phyloP scores from a whole-genome alignment of 2,797 vertebrate genomes.

The Mergus octosetaceus region DNA sequence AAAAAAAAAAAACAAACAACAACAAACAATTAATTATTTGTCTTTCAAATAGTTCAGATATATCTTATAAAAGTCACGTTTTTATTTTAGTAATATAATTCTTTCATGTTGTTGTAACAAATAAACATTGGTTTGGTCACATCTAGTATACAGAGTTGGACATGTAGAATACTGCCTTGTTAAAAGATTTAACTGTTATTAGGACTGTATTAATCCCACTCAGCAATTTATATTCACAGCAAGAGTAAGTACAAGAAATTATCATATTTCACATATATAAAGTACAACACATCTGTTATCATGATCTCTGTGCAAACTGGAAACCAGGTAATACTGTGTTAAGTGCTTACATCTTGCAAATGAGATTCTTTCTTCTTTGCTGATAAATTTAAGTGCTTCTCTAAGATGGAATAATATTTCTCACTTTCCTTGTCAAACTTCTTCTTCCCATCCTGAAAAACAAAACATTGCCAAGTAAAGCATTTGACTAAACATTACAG shows the following conservation, averaged over 20 bases:
- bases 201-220: neutral
- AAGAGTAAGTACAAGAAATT: neutral
- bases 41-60: neutral
- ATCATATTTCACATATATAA: neutral
- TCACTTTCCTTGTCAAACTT: constrained; percentile 99
- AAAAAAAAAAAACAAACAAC: neutral
- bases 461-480: constrained; percentile 31
- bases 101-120: neutral
- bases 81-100: neutral
- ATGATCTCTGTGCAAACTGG: neutral
- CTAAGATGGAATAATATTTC: constrained; percentile 94
- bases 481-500: constrained; percentile 4
- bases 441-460: constrained; percentile 93
- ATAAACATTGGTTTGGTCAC: neutral
- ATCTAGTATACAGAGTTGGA: neutral
- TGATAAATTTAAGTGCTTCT: constrained; percentile 96
- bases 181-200: neutral
- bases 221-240: neutral
- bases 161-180: neutral
- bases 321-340: neutral
- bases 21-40: neutral
- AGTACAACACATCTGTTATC: neutral
- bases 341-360: constrained; percentile 89
- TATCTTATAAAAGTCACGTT: neutral
- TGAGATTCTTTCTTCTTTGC: constrained; percentile 97